Evolutionary conservation across 1,140 invertebrate genomes (phyloP).

Genomic region (Pogonomyrmex californicus): DNA sequence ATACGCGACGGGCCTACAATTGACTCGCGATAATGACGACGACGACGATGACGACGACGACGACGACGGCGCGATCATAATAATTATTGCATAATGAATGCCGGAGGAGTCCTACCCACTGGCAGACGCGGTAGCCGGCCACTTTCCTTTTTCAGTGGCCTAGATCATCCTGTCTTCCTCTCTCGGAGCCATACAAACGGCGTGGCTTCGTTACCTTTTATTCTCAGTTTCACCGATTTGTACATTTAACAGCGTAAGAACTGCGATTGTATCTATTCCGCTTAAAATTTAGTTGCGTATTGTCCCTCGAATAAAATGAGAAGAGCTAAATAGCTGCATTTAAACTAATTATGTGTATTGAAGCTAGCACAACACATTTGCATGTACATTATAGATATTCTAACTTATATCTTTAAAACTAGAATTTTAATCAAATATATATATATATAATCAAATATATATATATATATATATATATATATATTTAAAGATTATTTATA

Average conservation of each 20-base stretch:
- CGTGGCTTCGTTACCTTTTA: conserved; percentile 59
- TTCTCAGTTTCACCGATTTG: conserved; percentile 63
- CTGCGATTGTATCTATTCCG: conserved; percentile 28
- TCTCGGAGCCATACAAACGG: conserved; percentile 53
- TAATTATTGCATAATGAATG: conserved; percentile 84
- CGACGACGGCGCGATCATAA: conserved; percentile 78
- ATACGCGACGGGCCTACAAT: conserved; percentile 59
- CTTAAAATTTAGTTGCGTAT: background rate
- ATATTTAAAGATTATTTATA: conserved; percentile 9
- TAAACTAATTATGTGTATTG: background rate
- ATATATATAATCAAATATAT: too few species aligned
- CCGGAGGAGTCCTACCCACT: conserved; percentile 75
- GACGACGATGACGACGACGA: conserved; percentile 32
- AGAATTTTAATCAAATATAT: background rate
- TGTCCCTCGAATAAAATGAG: conserved; percentile 2
- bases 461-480: too few species aligned
- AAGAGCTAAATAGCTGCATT: background rate
- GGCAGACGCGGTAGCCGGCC: conserved; percentile 77
- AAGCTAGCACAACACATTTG: background rate
- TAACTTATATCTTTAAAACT: background rate
- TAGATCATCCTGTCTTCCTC: conserved; percentile 82
- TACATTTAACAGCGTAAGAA: conserved; percentile 41
- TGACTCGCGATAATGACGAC: conserved; percentile 71
- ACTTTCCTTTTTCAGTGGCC: conserved; percentile 86
- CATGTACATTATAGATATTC: background rate